Evolutionary conservation across 1,140 invertebrate species (phyloP).

Genomic region (Temnothorax longispinosus): DNA sequence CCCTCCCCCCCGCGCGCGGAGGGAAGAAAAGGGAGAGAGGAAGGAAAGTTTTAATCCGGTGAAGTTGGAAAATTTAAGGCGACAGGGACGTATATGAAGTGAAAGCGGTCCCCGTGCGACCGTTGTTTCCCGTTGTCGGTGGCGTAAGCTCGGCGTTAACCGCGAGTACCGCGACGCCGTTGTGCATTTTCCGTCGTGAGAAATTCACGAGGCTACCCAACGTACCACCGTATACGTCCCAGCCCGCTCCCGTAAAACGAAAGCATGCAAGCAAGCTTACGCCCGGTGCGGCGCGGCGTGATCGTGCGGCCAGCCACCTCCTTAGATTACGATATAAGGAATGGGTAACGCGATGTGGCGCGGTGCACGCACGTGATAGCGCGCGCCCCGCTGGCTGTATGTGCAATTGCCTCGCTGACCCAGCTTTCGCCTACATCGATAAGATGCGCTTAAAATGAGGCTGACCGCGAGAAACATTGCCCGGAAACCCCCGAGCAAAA

Average conservation of each 20-base stretch:
- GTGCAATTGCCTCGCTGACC: conserved; percentile 63
- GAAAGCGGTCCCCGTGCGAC: background rate
- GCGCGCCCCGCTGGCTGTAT: conserved; percentile 20
- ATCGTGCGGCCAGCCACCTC: conserved; percentile 79
- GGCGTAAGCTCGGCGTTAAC: too few species aligned
- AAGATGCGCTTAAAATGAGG: conserved; percentile 40
- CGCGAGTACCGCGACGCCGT: conserved; percentile 8
- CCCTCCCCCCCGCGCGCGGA: background rate
- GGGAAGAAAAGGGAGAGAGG: background rate
- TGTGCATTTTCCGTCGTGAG: conserved; percentile 78
- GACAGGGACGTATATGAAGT: conserved; percentile 25
- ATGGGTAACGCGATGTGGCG: conserved; percentile 79
- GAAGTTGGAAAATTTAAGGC: conserved; percentile 40
- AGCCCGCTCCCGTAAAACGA: conserved; percentile 75
- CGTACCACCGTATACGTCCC: background rate
- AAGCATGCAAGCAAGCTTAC: conserved; percentile 77
- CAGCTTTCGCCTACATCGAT: conserved; percentile 63
- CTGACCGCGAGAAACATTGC: conserved; percentile 10
- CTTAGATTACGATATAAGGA: conserved; percentile 83
- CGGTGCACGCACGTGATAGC: conserved; percentile 78
- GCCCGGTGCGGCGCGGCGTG: conserved; percentile 43
- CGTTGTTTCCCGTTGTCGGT: background rate
- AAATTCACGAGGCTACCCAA: conserved; percentile 80
- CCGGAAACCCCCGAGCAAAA: background rate
- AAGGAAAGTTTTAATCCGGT: conserved; percentile 11